Conservation (phyloP, 2,888 invertebrate species). For the Mantis religiosa region DNA sequence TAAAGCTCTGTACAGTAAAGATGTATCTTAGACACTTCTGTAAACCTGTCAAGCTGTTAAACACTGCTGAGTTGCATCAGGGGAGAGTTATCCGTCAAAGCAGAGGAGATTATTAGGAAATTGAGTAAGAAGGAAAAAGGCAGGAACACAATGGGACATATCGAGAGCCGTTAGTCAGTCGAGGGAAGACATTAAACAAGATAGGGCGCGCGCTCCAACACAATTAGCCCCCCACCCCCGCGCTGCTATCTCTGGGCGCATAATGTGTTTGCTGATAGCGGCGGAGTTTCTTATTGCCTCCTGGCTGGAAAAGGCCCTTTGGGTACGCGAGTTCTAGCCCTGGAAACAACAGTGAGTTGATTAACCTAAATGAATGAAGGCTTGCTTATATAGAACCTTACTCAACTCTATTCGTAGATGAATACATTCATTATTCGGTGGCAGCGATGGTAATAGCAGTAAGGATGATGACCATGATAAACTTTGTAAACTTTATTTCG, state of each 20-base stretch:
- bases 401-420: neutral
- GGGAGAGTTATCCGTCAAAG: too few relatives aligned
- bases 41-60: too few relatives aligned
- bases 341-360: too few relatives aligned
- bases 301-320: neutral
- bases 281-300: neutral
- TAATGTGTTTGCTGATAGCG: neutral
- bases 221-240: neutral
- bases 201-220: neutral
- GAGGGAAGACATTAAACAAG: neutral
- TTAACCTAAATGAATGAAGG: too few relatives aligned
- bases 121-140: neutral
- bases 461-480: neutral
- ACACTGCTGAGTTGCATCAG: too few relatives aligned
- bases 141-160: neutral
- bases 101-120: too few relatives aligned
- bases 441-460: neutral
- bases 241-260: neutral
- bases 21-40: too few relatives aligned
- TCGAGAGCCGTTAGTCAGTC: too few relatives aligned
- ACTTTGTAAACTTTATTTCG: too few relatives aligned
- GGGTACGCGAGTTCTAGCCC: neutral
- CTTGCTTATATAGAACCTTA: neutral
- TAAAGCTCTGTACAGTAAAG: too few relatives aligned
- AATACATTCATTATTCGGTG: neutral